These are phyloP conservation scores for Drosophila eugracilis DNA, from an alignment of 1,140 invertebrate genomes.

Conservation along the genomic window DNA sequence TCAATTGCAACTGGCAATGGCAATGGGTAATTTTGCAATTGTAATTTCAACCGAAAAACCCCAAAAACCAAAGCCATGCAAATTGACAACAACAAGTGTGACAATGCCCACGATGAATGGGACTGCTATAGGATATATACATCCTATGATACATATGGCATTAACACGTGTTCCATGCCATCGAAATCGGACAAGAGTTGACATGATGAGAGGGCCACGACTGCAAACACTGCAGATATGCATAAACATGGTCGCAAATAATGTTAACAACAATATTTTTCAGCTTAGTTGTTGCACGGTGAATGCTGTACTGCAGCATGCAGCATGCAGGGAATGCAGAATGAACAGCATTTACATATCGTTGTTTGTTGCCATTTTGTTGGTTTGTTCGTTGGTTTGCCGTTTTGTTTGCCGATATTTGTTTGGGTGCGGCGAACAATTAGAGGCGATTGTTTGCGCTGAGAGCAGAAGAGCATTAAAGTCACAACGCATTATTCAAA, in stretches of 20 bases:
- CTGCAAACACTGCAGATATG: conserved; percentile 40
- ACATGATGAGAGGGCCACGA: conserved; percentile 26
- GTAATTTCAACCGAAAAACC: conserved; percentile 12
- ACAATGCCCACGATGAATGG: conserved; percentile 46
- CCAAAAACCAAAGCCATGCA: conserved; percentile 42
- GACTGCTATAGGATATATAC: neutral
- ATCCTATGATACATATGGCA: conserved; percentile 20
- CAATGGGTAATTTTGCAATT: conserved; percentile 1
- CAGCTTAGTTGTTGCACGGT: conserved; percentile 26
- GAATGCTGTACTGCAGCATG: conserved; percentile 6
- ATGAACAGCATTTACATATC: too few relatives aligned
- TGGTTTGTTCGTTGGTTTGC: conserved; percentile 16
- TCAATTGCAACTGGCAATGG: conserved; percentile 10
- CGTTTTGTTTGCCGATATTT: conserved; percentile 10
- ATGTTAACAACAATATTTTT: conserved; percentile 49
- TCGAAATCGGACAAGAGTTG: conserved; percentile 35
- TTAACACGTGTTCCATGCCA: conserved; percentile 44
- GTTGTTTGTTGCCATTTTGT: conserved; percentile 28
- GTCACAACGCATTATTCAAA: conserved; percentile 54
- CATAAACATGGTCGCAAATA: conserved; percentile 45
- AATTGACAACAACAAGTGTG: conserved; percentile 40
- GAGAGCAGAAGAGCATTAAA: conserved; percentile 31
- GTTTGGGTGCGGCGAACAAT: conserved; percentile 36
- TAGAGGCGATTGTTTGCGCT: conserved; percentile 57
- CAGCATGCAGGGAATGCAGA: too few relatives aligned